These are phyloP conservation scores for Cyanoliseus patagonus DNA, from an alignment of 2,113 vertebrate species.

Conservation along the genomic window DNA sequence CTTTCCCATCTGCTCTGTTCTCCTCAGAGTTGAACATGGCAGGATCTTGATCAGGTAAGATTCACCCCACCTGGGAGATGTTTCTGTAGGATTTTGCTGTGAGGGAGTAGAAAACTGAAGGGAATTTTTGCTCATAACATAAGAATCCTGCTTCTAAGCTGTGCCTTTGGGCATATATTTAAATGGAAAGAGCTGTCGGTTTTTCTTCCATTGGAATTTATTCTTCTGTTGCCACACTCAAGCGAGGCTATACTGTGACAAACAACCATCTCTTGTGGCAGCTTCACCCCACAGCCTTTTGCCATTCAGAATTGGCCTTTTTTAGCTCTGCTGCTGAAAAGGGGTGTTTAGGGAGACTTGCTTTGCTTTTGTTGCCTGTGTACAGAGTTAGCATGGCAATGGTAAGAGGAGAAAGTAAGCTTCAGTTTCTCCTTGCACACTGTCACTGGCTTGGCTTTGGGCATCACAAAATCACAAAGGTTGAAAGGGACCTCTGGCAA, in stretches of 20 bases:
- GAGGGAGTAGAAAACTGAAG: neutral
- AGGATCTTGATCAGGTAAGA: neutral
- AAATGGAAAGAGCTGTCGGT: neutral
- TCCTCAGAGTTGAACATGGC: neutral
- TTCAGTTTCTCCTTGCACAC: neutral
- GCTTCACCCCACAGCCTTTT: neutral
- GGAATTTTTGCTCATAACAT: neutral
- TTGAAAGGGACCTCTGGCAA: neutral
- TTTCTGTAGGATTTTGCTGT: neutral
- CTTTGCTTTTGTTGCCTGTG: neutral
- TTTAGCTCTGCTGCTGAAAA: slow-evolving; percentile 5
- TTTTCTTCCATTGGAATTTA: neutral
- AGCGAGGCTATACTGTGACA: neutral
- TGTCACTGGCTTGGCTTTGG: neutral
- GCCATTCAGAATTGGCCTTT: neutral
- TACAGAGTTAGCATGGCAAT: neutral
- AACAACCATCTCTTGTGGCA: neutral
- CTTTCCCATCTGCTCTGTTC: neutral
- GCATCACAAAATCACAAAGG: neutral
- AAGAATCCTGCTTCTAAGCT: neutral
- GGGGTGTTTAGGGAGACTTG: neutral
- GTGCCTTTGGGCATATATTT: neutral
- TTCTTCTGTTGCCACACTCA: neutral
- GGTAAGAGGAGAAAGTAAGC: neutral
- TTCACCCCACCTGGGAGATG: neutral